Base-by-base conservation (phyloP, 2,113 vertebrate genomes). In the Empidonax traillii region DNA sequence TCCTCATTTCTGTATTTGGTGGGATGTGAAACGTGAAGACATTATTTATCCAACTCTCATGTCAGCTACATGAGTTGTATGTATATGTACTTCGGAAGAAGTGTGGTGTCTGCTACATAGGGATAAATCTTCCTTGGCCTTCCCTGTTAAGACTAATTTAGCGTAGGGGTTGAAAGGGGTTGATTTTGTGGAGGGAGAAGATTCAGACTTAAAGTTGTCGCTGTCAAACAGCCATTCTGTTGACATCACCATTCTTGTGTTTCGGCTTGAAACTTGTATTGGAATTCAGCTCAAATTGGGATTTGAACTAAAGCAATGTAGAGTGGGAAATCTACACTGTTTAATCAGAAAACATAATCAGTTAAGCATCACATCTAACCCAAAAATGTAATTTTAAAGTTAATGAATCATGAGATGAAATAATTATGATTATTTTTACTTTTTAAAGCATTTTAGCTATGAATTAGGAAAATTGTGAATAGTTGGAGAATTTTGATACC, bases 1-100 rank as follows among this genome's bases (percentile, higher is more conserved):
- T 95, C 96, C 66, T 82, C 88, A 2, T 97, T 96, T 61, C 96
- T 97, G 84, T 98, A 74, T 97, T 97, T 98, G 94, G 98, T 91
- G 90, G 93, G 95, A 79, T 91, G 63, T 78, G 92, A 95, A 88
- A 82, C 88, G 31, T 33, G 93, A 93, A 75, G 77, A 33, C 31
- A 7, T 84, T 65, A 74, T 86, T 94, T 90, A 93, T 94, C 46
- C 41, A 68, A 46, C n/a, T 83, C 33, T 89, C 27, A 1, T n/a
- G 9, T 86, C 51, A 30, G 37, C 71, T 41, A 5, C 41, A 0
- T 19, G 63, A 58, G 14, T 62, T 91, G 18, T 30, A 10, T 21
- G 3, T 20, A 18, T 0, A 0, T 37, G 28, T n/a, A 41, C 5
- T 8, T 23, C 33, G 66, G 69, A 63, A 31, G 52, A 66, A 80